Evolutionary conservation across 1,140 invertebrate genomes (phyloP).

Genomic region (Cheumatopsyche charites): DNA sequence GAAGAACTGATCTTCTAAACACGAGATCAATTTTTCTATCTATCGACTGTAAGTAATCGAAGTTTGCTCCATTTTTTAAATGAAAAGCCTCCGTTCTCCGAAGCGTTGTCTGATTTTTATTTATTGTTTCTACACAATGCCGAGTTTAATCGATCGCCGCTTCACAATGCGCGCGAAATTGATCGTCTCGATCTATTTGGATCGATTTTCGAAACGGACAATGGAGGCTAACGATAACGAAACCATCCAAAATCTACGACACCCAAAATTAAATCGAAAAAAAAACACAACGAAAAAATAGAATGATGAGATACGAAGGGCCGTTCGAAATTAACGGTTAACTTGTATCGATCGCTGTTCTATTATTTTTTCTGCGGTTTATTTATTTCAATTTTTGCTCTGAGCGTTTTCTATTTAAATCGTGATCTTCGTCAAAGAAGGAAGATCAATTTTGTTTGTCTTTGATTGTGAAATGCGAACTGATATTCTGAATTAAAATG

Average conservation of each 20-base stretch:
- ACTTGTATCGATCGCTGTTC: neutral
- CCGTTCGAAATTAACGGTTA: neutral
- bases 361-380: neutral
- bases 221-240: conserved; percentile 10
- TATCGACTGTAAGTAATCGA: too few relatives aligned
- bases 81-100: too few relatives aligned
- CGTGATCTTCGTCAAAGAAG: too few relatives aligned
- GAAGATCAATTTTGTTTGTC: too few relatives aligned
- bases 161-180: neutral
- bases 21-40: too few relatives aligned
- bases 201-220: conserved; percentile 5
- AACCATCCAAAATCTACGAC: neutral
- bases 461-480: too few relatives aligned
- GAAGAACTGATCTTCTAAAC: too few relatives aligned
- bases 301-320: too few relatives aligned
- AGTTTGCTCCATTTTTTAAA: too few relatives aligned
- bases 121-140: conserved; percentile 12
- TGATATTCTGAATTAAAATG: too few relatives aligned
- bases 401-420: too few relatives aligned
- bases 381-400: too few relatives aligned
- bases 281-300: neutral
- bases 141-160: neutral
- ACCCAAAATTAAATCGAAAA: neutral
- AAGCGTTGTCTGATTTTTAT: neutral
- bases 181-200: conserved; percentile 5